Conservation (phyloP, 2,113 vertebrate species). For the Scolopax mira region DNA sequence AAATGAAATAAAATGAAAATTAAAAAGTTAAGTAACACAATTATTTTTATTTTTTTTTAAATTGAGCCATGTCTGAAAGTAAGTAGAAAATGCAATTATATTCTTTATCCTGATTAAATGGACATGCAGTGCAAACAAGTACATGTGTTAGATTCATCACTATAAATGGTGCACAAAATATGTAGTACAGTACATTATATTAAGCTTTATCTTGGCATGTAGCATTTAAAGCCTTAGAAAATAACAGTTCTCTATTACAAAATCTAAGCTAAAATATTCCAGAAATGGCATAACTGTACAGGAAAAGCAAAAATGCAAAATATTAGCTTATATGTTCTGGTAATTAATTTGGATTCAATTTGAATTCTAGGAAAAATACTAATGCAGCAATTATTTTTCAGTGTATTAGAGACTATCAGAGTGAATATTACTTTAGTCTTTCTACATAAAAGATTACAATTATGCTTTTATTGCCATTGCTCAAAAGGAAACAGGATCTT, state of each 20-base stretch:
- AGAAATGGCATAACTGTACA: background rate
- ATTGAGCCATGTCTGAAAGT: background rate
- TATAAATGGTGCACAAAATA: background rate
- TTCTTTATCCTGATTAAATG: background rate
- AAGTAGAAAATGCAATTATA: background rate
- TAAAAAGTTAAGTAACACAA: background rate
- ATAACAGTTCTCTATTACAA: background rate
- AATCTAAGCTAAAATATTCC: background rate
- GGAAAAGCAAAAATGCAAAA: background rate
- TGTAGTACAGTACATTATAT: background rate
- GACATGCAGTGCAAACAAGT: background rate
- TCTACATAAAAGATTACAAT: background rate
- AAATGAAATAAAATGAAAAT: background rate
- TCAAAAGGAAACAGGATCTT: background rate
- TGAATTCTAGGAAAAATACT: background rate
- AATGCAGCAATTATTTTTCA: background rate
- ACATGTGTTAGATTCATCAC: background rate
- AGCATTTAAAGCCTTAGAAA: background rate
- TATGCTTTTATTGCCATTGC: background rate
- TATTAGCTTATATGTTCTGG: background rate
- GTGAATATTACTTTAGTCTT: background rate
- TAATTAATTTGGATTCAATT: background rate
- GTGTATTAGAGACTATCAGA: background rate
- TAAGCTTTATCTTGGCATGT: background rate
- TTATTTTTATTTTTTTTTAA: no score